Evolutionary conservation across 2,113 vertebrate genomes (phyloP), one percentile per base, ranked within the genome.

Genomic region (Pseudorectes ferrugineus): DNA sequence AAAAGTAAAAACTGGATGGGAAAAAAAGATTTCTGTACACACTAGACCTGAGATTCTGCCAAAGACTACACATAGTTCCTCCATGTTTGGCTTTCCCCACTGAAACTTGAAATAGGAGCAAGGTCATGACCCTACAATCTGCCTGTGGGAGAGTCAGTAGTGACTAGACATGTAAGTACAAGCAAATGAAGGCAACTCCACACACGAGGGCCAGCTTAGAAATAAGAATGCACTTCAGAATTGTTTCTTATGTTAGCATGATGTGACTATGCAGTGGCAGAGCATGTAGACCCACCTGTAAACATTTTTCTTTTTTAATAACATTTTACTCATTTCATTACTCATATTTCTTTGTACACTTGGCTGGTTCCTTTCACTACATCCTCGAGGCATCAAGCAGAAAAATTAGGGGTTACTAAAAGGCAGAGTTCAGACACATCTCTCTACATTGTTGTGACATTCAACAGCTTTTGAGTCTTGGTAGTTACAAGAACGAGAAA

Each of bases 21-120:
- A 49, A 81, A 79, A 68, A 63, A 55, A 49, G 10, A 86, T 36
- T 91, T 33, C 40, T 71, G 31, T 33, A 54, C 11, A 80, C 0
- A 1, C 51, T 48, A 86, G 75, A 43, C 52, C 18, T 49, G 21
- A 91, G 14, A 77, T 31, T 70, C 26, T 94, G 91, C 88, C 91
- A 94, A 95, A 93, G 89, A 45, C 67, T 74, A 81, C 57, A 75
- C 19, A 59, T 8, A 86, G 52, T 5, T 92, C 29, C 52, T 72
- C 57, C 2, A 5, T 18, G 7, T n/a, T 33, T 84, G n/a, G 61
- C 80, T 84, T 92, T 92, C 52, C 14, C 13, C 42, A 33, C 66
- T 70, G 67, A 42, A 86, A 72, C 85, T 76, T 91, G 79, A 95
- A 96, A 93, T 93, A 95, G 78, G 49, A 94, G 42, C 74, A 79